phyloP scores from a whole-genome alignment of 2,888 invertebrate genomes.

The Theodoxus fluviatilis region DNA sequence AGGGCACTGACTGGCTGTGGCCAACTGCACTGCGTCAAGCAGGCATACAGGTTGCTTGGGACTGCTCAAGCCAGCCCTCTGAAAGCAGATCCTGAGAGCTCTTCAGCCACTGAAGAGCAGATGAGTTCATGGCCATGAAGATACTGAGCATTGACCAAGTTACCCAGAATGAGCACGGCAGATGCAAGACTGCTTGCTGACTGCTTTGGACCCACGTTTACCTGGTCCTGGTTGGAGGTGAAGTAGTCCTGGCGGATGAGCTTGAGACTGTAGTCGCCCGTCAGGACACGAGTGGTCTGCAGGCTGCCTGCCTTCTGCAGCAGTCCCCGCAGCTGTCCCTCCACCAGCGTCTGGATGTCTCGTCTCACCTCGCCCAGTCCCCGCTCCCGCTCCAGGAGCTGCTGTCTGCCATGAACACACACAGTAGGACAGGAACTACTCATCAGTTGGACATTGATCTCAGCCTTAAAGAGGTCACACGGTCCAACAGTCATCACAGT shows the following conservation, averaged over 20 bases:
- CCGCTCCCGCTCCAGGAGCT: slow-evolving; percentile 28
- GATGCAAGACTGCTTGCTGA: background rate
- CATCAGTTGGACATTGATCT: too few species aligned
- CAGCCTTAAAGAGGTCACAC: too few species aligned
- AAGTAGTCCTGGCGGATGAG: slow-evolving; percentile 61
- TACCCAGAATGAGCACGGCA: background rate
- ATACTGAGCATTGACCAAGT: background rate
- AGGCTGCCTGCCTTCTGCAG: slow-evolving; percentile 51
- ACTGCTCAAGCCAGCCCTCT: too few species aligned
- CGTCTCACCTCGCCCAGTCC: slow-evolving; percentile 33
- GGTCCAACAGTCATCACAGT: too few species aligned
- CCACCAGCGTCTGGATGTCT: slow-evolving; percentile 38
- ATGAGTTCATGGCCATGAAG: background rate
- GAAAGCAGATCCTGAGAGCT: too few species aligned
- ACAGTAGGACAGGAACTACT: too few species aligned
- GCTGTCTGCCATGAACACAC: slow-evolving; percentile 11
- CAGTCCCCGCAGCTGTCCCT: slow-evolving; percentile 47
- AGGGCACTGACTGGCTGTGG: too few species aligned
- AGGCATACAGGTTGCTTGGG: background rate
- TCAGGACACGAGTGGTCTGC: slow-evolving; percentile 55
- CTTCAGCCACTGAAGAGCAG: background rate
- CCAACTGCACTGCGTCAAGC: too few species aligned
- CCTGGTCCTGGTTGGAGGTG: slow-evolving; percentile 60
- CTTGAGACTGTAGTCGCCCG: slow-evolving; percentile 61
- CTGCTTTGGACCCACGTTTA: slow-evolving; percentile 29